A percentile compares a stretch with the other conserved stretches of the same genome.
These are phyloP conservation scores for Cynopterus sphinx DNA, from an alignment of 2,797 vertebrate genomes.

Conservation along the genomic window DNA sequence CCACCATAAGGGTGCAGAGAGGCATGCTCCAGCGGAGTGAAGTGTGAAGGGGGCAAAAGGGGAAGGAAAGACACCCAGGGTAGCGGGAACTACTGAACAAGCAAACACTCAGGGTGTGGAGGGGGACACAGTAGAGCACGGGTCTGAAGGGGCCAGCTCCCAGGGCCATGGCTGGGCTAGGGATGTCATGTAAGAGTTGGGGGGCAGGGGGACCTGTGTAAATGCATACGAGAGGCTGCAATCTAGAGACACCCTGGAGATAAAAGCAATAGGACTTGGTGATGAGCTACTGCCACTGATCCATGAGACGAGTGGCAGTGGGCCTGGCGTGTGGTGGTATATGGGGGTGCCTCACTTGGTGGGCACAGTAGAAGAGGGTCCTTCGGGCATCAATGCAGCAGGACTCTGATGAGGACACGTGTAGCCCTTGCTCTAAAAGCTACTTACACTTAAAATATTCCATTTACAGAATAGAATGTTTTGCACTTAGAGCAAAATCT, in stretches of 20 bases:
- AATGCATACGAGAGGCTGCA: not conserved
- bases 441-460: slow-evolving; percentile 14
- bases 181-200: not conserved
- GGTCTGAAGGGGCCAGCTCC: not conserved
- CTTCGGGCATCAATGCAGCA: not conserved
- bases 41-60: not conserved
- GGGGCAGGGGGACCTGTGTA: not conserved
- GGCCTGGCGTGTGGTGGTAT: not conserved
- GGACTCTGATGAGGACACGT: not conserved
- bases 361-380: not conserved
- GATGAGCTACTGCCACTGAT: not conserved
- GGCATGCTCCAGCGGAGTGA: not conserved
- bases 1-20: not conserved
- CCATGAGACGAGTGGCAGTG: accelerated
- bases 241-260: not conserved
- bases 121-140: not conserved
- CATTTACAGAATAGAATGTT: not conserved
- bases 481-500: not conserved
- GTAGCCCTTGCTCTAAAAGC: not conserved
- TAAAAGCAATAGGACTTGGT: not conserved
- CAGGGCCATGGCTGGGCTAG: not conserved
- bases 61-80: not conserved
- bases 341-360: not conserved
- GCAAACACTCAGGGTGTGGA: accelerated
- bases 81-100: not conserved